These are phyloP conservation scores for Echinarachnius parma DNA, from an alignment of 53 echinoderm and acorn worm genomes.

Conservation along the genomic window DNA sequence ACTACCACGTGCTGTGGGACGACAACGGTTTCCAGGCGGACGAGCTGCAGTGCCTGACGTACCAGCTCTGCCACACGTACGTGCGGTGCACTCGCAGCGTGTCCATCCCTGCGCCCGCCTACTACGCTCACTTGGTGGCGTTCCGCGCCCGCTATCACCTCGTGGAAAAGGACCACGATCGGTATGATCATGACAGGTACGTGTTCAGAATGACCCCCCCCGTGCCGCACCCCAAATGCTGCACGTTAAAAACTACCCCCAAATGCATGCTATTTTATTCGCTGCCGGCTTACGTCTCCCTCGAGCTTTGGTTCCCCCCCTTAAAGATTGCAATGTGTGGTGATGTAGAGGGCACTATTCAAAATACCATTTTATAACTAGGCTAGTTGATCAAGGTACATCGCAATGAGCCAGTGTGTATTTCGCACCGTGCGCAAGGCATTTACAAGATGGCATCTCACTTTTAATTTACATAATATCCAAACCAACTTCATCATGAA, in stretches of 20 bases:
- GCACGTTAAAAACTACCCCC: background rate
- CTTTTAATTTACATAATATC: no score
- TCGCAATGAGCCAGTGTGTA: no score
- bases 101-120: constrained; percentile 96
- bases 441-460: no score
- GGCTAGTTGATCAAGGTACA: no score
- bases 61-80: constrained; percentile 98
- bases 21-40: constrained; percentile 96
- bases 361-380: no score
- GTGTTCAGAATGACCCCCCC: background rate
- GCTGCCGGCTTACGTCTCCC: no score
- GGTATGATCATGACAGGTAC: constrained; percentile 51
- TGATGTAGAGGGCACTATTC: no score
- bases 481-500: no score
- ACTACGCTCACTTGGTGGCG: constrained; percentile 96
- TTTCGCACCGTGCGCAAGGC: no score
- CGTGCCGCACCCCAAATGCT: background rate
- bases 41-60: constrained; percentile 96
- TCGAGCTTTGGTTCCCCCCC: no score
- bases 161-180: constrained; percentile 97
- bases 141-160: constrained; percentile 95
- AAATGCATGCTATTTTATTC: no score
- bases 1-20: constrained; percentile 98
- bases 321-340: no score
- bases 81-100: constrained; percentile 97